Base-by-base conservation (phyloP, 1,140 invertebrate genomes). In the Globodera rostochiensis region DNA sequence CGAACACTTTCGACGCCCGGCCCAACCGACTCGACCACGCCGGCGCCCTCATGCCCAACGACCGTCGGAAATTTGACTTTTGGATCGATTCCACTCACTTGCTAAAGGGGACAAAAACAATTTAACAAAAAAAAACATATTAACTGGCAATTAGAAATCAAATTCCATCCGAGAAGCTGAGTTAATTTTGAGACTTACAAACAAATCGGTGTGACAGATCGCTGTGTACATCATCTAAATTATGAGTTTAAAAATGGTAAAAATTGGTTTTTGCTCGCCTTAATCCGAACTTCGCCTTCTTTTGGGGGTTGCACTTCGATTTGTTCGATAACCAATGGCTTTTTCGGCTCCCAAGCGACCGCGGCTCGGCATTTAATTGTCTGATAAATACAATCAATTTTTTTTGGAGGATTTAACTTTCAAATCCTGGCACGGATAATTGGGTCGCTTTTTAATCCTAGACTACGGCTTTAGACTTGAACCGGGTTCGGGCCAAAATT, bases 141-240 rank as follows among this genome's bases (percentile, higher is more conserved):
- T 36, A 36, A 36, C 1, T 36, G 36, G 36, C 36, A 36, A 36
- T 36, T 36, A 36, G 36, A 36, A 36, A 36, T 36, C 36, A 36
- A 36, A 36, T 36, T 36, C 36, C 36, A 36, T 36, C 1, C 36
- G 36, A 36, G 36, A 36, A 36, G 36, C 36, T 36, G 36, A 36
- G 2, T 66, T 66, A 66, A 66, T 1, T 21, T 45, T 90, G 21
- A 96, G 50, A 53, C 50, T 53, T 64, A 64, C 98, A 88, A 97
- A 98, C 8, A 95, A 93, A 92, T 99, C 97, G 0, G 97, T 98
- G 88, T 98, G 97, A 90, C 97, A 99, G 19, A 99, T 93, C 70
- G 95, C 96, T n/a, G 67, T 45, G 74, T n/a, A 69, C 60, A 36
- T 25, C 85, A 80, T 66, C 76, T 80, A 15, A 79, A 80, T 47